phyloP scores from a whole-genome alignment of 2,113 vertebrate genomes.

The Gasterosteus aculeatus region DNA sequence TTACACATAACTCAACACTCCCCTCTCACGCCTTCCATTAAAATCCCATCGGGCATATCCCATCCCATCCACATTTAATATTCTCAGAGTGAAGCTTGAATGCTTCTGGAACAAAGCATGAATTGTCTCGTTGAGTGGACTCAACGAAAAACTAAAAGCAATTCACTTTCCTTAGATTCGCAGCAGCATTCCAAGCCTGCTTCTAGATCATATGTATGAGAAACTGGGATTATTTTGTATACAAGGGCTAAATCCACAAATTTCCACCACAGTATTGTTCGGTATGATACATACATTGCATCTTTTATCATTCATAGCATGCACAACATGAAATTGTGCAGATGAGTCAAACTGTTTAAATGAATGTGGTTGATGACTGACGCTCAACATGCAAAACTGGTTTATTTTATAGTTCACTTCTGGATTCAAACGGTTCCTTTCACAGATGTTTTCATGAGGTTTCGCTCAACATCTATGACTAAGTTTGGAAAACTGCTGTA shows the following conservation, averaged over 20 bases:
- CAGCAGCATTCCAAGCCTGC: conserved; percentile 30
- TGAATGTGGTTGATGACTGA: conserved; percentile 31
- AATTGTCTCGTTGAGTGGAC: conserved; percentile 42
- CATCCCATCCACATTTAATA: conserved; percentile 50
- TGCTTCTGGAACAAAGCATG: conserved; percentile 48
- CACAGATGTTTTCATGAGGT: neutral
- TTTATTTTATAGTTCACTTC: conserved; percentile 15
- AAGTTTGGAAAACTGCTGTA: conserved; percentile 1
- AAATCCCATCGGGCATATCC: conserved; percentile 59
- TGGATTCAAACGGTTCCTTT: conserved; percentile 5
- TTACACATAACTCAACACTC: conserved; percentile 47
- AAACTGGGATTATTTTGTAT: conserved; percentile 31
- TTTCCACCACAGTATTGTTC: conserved; percentile 8
- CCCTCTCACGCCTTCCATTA: conserved; percentile 51
- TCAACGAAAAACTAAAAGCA: conserved; percentile 28
- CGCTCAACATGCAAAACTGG: conserved; percentile 13
- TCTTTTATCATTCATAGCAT: conserved; percentile 36
- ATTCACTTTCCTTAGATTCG: conserved; percentile 24
- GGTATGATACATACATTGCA: conserved; percentile 23
- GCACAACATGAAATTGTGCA: conserved; percentile 44
- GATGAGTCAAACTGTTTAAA: conserved; percentile 38
- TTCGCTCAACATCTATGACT: neutral
- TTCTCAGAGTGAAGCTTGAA: conserved; percentile 46
- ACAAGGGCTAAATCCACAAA: too few species aligned
- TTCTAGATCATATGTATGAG: conserved; percentile 34